Evolutionary conservation across 2,888 invertebrate genomes (phyloP).

Genomic region (Julus scandinavius): DNA sequence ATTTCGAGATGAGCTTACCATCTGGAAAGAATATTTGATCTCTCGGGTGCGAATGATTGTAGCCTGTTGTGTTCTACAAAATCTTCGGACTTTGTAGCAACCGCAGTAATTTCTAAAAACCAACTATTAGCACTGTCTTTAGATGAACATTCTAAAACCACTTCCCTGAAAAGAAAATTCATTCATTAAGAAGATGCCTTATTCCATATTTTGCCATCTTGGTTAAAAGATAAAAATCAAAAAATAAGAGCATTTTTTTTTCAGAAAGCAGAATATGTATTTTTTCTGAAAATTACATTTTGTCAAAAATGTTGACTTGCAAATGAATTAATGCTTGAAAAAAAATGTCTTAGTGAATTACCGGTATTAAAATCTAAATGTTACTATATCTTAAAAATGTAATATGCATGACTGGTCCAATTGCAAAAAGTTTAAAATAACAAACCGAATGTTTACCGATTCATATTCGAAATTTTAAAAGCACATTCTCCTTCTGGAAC

Average conservation of each 20-base stretch:
- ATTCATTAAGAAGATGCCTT: background rate
- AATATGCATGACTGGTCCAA: too few species aligned
- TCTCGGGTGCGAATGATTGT: conserved; percentile 87
- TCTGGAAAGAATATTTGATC: conserved; percentile 76
- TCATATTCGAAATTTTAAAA: conserved; percentile 85
- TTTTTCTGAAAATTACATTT: too few species aligned
- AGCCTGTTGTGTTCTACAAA: conserved; percentile 86
- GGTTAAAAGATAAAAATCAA: too few species aligned
- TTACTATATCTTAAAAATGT: too few species aligned
- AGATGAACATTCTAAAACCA: background rate
- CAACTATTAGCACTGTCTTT: conserved; percentile 74
- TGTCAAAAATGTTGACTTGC: too few species aligned
- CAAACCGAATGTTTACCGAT: conserved; percentile 67
- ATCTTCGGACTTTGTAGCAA: conserved; percentile 75
- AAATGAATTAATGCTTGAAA: too few species aligned
- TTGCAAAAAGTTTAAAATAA: too few species aligned
- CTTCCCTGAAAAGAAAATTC: background rate
- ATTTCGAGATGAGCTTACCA: conserved; percentile 68
- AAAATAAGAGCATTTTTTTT: too few species aligned
- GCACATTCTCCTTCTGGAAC: conserved; percentile 85
- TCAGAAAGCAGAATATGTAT: too few species aligned
- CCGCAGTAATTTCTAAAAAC: conserved; percentile 80
- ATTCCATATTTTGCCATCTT: too few species aligned
- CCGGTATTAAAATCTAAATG: too few species aligned
- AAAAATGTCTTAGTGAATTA: too few species aligned